These are phyloP conservation scores for Somateria mollissima DNA, from an alignment of 2,797 vertebrate species.

Conservation along the genomic window DNA sequence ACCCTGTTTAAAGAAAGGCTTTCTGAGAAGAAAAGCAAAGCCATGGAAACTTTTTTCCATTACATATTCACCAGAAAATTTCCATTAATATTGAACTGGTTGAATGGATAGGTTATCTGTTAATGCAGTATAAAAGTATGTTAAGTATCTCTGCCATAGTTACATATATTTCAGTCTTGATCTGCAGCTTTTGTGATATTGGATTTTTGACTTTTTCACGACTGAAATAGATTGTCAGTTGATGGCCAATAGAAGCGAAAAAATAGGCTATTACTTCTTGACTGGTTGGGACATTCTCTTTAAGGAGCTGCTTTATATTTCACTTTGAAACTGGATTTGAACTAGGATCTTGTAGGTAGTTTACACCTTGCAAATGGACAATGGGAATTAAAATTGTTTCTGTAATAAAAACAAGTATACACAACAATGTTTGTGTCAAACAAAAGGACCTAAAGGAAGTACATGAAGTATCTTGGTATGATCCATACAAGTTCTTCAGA, in stretches of 20 bases:
- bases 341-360: not conserved
- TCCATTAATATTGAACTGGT: not conserved
- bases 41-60: not conserved
- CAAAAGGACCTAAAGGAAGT: not conserved
- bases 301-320: not conserved
- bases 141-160: not conserved
- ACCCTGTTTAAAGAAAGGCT: not conserved
- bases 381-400: not conserved
- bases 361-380: not conserved
- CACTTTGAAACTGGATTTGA: not conserved
- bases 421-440: not conserved
- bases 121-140: not conserved
- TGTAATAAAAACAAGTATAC: not conserved
- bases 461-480: not conserved
- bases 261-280: not conserved
- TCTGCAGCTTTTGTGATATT: not conserved
- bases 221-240: not conserved
- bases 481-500: not conserved
- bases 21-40: slow-evolving; percentile 17
- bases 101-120: not conserved
- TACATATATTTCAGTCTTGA: not conserved
- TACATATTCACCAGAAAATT: not conserved
- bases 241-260: not conserved
- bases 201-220: not conserved
- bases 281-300: not conserved